Evolutionary conservation across 2,888 invertebrate genomes (phyloP).

Genomic region (Laothoe populi): DNA sequence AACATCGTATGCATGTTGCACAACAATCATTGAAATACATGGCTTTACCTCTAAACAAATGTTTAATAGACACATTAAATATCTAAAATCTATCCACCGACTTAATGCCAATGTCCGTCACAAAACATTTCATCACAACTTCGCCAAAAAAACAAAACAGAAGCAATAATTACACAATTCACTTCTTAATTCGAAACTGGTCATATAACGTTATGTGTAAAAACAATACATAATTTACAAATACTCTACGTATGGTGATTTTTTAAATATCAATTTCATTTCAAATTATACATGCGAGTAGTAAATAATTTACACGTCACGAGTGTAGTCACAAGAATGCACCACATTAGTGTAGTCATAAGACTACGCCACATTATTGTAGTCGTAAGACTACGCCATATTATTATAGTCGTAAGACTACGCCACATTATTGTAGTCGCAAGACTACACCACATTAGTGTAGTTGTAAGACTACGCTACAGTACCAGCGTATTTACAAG

Average conservation of each 20-base stretch:
- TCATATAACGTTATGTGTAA: neutral
- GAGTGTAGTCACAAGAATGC: too few species aligned
- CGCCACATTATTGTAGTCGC: neutral
- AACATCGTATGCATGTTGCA: too few species aligned
- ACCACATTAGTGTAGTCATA: too few species aligned
- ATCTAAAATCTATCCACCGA: neutral
- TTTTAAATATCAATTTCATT: slow-evolving; percentile 20
- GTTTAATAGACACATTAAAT: neutral
- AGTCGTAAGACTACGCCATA: too few species aligned
- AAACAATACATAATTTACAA: slow-evolving; percentile 17
- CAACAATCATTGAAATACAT: too few species aligned
- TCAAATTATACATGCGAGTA: neutral
- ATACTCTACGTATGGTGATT: neutral
- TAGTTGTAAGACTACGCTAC: too few species aligned
- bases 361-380: too few species aligned
- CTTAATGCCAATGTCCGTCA: neutral
- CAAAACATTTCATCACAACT: neutral
- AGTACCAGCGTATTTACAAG: too few species aligned
- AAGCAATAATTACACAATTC: neutral
- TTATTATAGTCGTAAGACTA: neutral
- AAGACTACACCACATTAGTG: neutral
- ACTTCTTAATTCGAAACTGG: slow-evolving; percentile 9
- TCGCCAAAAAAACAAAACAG: neutral
- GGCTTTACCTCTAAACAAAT: too few species aligned
- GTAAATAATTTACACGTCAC: too few species aligned